Conservation (phyloP, 1,140 invertebrate genomes). For the Probaryconus sp. region DNA sequence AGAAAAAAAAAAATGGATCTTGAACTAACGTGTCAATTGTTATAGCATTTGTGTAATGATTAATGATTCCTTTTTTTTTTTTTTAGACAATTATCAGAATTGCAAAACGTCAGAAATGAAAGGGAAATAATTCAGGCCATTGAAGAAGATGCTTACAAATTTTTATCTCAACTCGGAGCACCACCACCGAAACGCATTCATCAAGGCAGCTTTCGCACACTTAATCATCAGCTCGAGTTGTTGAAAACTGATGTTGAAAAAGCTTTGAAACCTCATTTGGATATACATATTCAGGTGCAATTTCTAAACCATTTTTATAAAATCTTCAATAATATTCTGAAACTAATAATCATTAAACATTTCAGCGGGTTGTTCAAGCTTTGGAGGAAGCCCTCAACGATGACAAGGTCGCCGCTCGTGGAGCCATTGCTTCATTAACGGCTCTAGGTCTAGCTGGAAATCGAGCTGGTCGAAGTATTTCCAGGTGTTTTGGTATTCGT, state of each 20-base stretch:
- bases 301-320: constrained; percentile 4
- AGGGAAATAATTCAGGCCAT: constrained; percentile 66
- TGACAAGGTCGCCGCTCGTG: constrained; percentile 65
- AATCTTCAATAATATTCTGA: constrained; percentile 14
- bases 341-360: too few species aligned
- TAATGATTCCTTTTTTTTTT: constrained; percentile 10
- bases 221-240: constrained; percentile 63
- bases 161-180: constrained; percentile 68
- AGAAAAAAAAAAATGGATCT: constrained; percentile 37
- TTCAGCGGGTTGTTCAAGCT: constrained; percentile 69
- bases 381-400: constrained; percentile 71
- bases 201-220: constrained; percentile 60
- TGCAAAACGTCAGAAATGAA: constrained; percentile 62
- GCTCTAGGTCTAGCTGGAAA: constrained; percentile 79
- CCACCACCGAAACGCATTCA: constrained; percentile 70
- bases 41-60: constrained; percentile 23
- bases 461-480: constrained; percentile 81
- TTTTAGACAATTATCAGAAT: constrained; percentile 60
- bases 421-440: constrained; percentile 75
- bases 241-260: constrained; percentile 67
- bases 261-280: constrained; percentile 68
- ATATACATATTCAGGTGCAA: constrained; percentile 74
- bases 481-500: constrained; percentile 81
- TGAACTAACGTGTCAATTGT: too few species aligned
- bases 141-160: constrained; percentile 69